Percentiles rank a stretch among this genome's conserved stretches.
phyloP scores from a whole-genome alignment of 2,113 vertebrate genomes.

The Bothrops jararaca region DNA sequence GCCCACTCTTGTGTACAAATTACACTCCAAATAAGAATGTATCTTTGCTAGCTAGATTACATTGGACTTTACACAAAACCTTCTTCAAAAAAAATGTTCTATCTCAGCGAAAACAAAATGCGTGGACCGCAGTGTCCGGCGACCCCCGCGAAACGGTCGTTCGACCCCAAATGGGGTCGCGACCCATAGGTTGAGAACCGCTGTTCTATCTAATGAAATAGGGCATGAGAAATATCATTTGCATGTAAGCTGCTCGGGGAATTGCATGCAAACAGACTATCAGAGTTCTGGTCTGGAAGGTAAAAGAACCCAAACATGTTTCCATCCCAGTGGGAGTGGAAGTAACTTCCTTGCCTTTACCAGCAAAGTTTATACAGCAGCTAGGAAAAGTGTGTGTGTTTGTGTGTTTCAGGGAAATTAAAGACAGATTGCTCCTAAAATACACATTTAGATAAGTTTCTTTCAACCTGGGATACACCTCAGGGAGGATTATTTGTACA shows the following conservation, averaged over 20 bases:
- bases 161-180: too few relatives aligned
- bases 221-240: not conserved
- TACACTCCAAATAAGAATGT: not conserved
- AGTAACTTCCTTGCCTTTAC: conserved; percentile 46
- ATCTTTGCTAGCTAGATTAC: not conserved
- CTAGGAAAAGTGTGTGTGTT: not conserved
- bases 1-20: not conserved
- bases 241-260: conserved; percentile 6
- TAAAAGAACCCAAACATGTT: conserved; percentile 32
- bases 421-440: conserved; percentile 33
- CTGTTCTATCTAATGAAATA: conserved; percentile 25
- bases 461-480: conserved; percentile 8
- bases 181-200: too few relatives aligned
- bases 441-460: conserved; percentile 34
- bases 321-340: conserved; percentile 34
- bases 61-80: conserved; percentile 1
- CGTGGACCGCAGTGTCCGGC: too few relatives aligned
- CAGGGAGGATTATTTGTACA: not conserved
- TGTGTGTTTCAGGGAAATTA: not conserved
- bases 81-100: not conserved
- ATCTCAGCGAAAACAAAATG: too few relatives aligned
- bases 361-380: conserved; percentile 40
- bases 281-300: not conserved
- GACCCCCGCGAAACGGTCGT: too few relatives aligned
- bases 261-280: conserved; percentile 29